A percentile compares a stretch with the other conserved stretches of the same genome.
phyloP scores from a whole-genome alignment of 1,140 invertebrate genomes.

The Epicauta chinensis region DNA sequence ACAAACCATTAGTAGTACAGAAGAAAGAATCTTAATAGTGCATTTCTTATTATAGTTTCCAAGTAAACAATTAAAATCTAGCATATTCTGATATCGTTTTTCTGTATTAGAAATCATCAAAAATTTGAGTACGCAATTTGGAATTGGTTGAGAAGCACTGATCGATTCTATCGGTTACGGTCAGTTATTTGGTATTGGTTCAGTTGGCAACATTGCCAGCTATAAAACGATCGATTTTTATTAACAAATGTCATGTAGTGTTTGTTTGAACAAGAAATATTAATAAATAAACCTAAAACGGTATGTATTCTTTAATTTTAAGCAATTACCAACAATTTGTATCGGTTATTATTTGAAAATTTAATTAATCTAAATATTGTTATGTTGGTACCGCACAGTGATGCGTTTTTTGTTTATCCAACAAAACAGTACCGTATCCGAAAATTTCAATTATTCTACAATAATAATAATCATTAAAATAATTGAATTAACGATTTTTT shows the following conservation, averaged over 20 bases:
- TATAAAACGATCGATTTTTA: slow-evolving; percentile 18
- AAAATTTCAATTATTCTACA: not conserved
- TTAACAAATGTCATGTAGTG: slow-evolving; percentile 24
- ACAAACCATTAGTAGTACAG: no score
- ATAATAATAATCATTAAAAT: slow-evolving; percentile 4
- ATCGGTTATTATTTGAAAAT: not conserved
- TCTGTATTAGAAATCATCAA: no score
- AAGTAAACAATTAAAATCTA: no score
- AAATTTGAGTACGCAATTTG: no score
- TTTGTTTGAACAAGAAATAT: slow-evolving; percentile 14
- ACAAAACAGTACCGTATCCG: slow-evolving; percentile 10
- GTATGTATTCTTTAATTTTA: slow-evolving; percentile 12
- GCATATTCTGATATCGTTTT: no score
- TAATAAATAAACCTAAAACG: slow-evolving; percentile 19
- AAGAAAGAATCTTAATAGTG: no score
- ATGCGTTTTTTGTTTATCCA: not conserved
- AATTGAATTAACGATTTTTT: no score
- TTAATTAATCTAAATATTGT: not conserved
- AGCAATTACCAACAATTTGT: not conserved
- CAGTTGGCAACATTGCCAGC: slow-evolving; percentile 12
- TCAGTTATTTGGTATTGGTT: no score
- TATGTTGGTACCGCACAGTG: slow-evolving; percentile 2
- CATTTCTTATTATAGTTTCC: no score
- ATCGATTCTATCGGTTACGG: no score
- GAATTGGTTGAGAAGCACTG: no score